A percentile compares a stretch with the other conserved stretches of the same genome.
Evolutionary conservation across 2,888 invertebrate species (phyloP).

Genomic region (Dorcus hopei): DNA sequence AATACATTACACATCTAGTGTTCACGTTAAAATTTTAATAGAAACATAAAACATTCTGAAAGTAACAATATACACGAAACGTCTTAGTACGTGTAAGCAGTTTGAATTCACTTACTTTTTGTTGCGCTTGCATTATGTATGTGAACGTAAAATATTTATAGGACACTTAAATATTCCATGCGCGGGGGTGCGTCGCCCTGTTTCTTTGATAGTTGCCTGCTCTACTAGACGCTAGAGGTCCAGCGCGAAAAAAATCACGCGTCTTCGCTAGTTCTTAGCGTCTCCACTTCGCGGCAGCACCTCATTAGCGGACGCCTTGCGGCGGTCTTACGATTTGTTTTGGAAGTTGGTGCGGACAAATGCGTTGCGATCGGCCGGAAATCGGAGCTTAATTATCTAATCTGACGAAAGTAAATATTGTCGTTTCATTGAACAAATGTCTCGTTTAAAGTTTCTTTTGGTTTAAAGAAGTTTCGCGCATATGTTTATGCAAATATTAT

Average conservation of each 20-base stretch:
- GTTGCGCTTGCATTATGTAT: conserved; percentile 6
- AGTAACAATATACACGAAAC: conserved; percentile 3
- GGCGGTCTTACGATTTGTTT: neutral
- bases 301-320: conserved; percentile 26
- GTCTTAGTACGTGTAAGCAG: conserved; percentile 7
- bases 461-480: too few relatives aligned
- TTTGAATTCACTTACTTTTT: conserved; percentile 7
- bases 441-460: too few relatives aligned
- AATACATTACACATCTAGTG: too few relatives aligned
- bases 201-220: conserved; percentile 29
- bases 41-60: neutral
- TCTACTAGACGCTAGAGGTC: conserved; percentile 50
- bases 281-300: conserved; percentile 45
- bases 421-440: too few relatives aligned
- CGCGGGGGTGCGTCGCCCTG: neutral
- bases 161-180: conserved; percentile 4
- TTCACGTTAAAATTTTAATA: too few relatives aligned
- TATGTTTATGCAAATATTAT: too few relatives aligned
- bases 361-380: neutral
- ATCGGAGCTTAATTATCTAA: too few relatives aligned
- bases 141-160: conserved; percentile 8
- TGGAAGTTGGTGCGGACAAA: neutral
- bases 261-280: conserved; percentile 37
- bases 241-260: conserved; percentile 35
- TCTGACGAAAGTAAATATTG: too few relatives aligned